Evolutionary conservation across 2,888 invertebrate genomes (phyloP).

Genomic region (Tiliacea aurago): DNA sequence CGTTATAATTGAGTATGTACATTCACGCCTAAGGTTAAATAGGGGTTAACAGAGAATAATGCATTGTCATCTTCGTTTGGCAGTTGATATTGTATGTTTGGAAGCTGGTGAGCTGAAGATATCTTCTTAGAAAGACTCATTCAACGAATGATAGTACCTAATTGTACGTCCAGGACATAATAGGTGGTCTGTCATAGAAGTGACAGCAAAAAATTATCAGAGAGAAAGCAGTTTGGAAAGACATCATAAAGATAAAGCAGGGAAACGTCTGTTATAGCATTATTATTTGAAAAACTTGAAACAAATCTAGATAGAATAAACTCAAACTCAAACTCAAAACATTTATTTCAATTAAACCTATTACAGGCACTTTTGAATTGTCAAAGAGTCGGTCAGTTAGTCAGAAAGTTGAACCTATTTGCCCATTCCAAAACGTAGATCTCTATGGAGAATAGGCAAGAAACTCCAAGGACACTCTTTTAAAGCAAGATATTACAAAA

Average conservation of each 20-base stretch:
- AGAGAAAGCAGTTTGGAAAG: neutral
- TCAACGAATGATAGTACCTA: neutral
- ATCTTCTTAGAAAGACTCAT: neutral
- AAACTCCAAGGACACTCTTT: too few relatives aligned
- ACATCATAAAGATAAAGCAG: neutral
- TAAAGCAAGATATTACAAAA: too few relatives aligned
- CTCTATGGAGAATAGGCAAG: too few relatives aligned
- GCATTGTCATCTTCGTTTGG: conserved; percentile 27
- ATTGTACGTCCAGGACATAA: neutral
- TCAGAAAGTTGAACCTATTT: too few relatives aligned
- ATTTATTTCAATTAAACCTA: too few relatives aligned
- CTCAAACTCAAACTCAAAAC: too few relatives aligned
- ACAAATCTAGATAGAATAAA: neutral
- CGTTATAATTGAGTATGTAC: conserved; percentile 60
- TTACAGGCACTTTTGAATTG: too few relatives aligned
- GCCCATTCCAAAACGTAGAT: too few relatives aligned
- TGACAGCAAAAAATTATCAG: neutral
- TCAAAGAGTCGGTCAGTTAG: too few relatives aligned
- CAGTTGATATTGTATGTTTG: conserved; percentile 25
- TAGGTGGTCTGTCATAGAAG: neutral
- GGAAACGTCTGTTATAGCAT: too few relatives aligned
- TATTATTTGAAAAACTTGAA: neutral
- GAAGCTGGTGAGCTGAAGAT: neutral
- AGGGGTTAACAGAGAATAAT: conserved; percentile 33
- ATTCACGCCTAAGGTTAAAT: conserved; percentile 46